These are phyloP conservation scores for Bambusicola thoracicus DNA, from an alignment of 2,113 vertebrate genomes.

Conservation along the genomic window DNA sequence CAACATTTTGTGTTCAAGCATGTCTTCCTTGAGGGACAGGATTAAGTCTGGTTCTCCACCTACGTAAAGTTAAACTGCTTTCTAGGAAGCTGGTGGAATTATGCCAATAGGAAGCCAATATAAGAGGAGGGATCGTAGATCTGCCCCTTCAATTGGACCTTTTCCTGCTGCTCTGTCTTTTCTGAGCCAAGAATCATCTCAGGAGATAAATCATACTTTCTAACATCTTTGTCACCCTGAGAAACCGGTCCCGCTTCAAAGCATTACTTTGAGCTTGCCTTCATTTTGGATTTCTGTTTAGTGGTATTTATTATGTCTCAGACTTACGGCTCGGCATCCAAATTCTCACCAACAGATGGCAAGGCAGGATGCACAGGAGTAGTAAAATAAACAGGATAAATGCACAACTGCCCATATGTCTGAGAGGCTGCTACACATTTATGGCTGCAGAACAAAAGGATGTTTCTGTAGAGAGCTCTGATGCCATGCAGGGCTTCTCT, in stretches of 20 bases:
- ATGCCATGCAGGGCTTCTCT: background rate
- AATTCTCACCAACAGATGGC: constrained; percentile 58
- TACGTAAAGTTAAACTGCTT: constrained; percentile 32
- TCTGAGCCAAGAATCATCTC: constrained; percentile 43
- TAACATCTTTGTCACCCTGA: background rate
- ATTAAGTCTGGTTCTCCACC: constrained; percentile 55
- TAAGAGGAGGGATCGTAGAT: background rate
- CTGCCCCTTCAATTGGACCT: constrained; percentile 44
- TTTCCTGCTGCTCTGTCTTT: constrained; percentile 54
- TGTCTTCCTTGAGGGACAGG: constrained; percentile 59
- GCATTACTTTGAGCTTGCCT: constrained; percentile 48
- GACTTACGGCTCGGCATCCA: constrained; percentile 48
- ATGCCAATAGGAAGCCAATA: constrained; percentile 40
- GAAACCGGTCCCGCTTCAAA: constrained; percentile 49
- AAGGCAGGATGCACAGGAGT: constrained; percentile 60
- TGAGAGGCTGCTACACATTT: constrained; percentile 35
- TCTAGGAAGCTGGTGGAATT: constrained; percentile 54
- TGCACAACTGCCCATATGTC: constrained; percentile 64
- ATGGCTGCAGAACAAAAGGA: constrained; percentile 42
- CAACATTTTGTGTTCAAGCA: constrained; percentile 52
- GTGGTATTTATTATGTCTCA: constrained; percentile 59
- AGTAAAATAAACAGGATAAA: constrained; percentile 68
- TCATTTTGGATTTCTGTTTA: constrained; percentile 53
- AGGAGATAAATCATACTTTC: constrained; percentile 20
- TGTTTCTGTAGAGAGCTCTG: background rate